Conservation (phyloP, 2,797 vertebrate genomes). For the Smutsia temminckii region DNA sequence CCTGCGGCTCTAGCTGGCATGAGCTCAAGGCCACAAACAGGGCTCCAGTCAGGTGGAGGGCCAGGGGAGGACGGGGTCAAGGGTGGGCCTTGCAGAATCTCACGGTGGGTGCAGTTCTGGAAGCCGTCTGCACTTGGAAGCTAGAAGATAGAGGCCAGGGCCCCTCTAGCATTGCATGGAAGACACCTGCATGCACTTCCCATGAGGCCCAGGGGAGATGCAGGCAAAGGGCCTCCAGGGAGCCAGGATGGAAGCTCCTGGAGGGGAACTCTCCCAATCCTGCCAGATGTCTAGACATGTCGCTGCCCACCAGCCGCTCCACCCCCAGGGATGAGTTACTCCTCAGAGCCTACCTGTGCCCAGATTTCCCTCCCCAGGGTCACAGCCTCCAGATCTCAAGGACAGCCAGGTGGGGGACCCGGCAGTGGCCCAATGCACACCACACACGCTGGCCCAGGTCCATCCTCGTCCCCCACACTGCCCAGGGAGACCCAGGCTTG, state of each 20-base stretch:
- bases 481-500: background rate
- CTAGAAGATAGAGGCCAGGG: background rate
- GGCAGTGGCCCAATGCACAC: fast-evolving
- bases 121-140: too few relatives aligned
- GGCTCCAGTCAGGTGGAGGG: too few relatives aligned
- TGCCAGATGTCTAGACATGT: background rate
- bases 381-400: background rate
- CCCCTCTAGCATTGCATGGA: background rate
- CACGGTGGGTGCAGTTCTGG: too few relatives aligned
- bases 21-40: background rate
- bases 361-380: background rate
- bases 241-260: background rate
- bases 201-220: background rate
- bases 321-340: constrained; percentile 29
- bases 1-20: background rate
- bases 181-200: background rate
- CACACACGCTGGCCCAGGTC: background rate
- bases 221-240: background rate
- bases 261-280: background rate
- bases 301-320: background rate
- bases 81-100: background rate
- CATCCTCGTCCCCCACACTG: background rate
- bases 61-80: background rate
- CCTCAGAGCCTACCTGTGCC: background rate
- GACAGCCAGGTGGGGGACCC: background rate